Evolutionary conservation across 2,113 vertebrate species (phyloP).

Genomic region (Ifrita kowaldi): DNA sequence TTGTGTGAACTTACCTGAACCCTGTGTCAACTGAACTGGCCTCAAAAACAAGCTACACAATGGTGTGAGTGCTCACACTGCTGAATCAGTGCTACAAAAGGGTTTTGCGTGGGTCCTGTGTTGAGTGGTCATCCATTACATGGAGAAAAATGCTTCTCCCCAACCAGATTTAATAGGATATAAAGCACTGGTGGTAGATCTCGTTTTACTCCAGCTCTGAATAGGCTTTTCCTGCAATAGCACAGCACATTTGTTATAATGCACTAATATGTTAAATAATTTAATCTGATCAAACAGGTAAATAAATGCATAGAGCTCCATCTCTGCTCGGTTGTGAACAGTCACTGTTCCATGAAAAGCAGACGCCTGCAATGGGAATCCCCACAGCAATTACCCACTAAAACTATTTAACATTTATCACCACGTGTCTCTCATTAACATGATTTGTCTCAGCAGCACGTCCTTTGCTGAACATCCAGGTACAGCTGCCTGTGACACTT

Average conservation of each 20-base stretch:
- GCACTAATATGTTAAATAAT: background rate
- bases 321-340: background rate
- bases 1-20: background rate
- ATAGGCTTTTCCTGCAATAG: background rate
- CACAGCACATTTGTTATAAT: background rate
- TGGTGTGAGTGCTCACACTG: background rate
- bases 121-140: background rate
- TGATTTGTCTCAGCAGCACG: background rate
- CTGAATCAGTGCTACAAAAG: background rate
- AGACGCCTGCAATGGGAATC: background rate
- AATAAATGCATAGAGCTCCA: background rate
- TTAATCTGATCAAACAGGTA: slow-evolving; percentile 22
- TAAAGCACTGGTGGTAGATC: background rate
- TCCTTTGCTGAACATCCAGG: background rate
- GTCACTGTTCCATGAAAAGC: background rate
- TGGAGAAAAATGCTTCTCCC: background rate
- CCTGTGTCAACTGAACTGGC: background rate
- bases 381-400: background rate
- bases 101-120: accelerated
- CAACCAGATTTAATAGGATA: background rate
- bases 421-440: background rate
- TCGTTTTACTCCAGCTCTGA: background rate
- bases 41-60: background rate
- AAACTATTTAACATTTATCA: slow-evolving; percentile 9
- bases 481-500: background rate